Percentiles rank a stretch among this genome's conserved stretches.
phyloP scores from a whole-genome alignment of 2,797 vertebrate species.

The Ceyx erithaca region DNA sequence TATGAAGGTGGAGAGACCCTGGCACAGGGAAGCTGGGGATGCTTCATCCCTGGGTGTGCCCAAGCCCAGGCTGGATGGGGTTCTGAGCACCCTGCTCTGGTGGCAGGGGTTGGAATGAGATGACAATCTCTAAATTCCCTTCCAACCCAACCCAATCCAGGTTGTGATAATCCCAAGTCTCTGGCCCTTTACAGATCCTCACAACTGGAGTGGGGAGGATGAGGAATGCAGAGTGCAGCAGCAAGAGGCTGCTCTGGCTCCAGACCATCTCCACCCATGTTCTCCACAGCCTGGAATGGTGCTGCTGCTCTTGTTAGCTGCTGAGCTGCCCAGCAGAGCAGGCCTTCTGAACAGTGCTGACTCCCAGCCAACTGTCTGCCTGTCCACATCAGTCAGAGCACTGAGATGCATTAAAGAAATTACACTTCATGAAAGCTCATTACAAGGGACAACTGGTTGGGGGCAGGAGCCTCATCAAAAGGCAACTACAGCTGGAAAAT shows the following conservation, averaged over 20 bases:
- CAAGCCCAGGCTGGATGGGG: too few species aligned
- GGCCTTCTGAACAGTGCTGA: neutral
- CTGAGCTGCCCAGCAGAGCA: neutral
- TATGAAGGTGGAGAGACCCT: too few species aligned
- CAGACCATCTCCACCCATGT: rapidly evolving
- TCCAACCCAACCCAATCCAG: neutral
- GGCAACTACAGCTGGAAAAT: neutral
- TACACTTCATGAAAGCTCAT: neutral
- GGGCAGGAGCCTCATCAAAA: neutral
- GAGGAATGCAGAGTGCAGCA: neutral
- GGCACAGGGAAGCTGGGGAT: too few species aligned
- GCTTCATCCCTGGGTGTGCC: too few species aligned
- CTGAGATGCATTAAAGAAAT: neutral
- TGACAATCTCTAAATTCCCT: too few species aligned
- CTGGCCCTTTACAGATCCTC: neutral
- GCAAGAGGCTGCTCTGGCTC: neutral
- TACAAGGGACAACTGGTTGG: neutral
- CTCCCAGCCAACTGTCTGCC: neutral
- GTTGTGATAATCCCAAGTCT: neutral
- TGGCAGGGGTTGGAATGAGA: neutral
- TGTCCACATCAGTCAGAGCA: neutral
- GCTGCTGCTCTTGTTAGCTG: neutral
- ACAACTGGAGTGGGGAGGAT: too few species aligned
- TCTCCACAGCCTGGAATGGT: rapidly evolving
- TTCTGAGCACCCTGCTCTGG: too few species aligned